These are phyloP conservation scores for Eupleurogrammus muticus DNA, from an alignment of 2,797 vertebrate species.

Conservation along the genomic window DNA sequence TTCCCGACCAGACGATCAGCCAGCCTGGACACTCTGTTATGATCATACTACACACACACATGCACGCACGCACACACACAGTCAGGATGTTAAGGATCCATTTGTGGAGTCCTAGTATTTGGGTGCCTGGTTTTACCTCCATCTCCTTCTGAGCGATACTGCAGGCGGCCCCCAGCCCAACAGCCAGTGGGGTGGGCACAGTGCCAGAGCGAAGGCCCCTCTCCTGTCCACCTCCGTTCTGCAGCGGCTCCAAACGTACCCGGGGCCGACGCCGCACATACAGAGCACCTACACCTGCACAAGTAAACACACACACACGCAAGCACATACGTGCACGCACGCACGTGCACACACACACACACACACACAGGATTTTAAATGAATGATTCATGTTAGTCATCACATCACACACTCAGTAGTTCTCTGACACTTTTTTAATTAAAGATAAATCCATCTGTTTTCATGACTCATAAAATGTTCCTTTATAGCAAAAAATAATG, in stretches of 20 bases:
- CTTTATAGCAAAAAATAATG: no score
- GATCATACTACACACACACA: slow-evolving; percentile 87
- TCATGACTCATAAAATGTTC: no score
- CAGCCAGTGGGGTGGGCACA: slow-evolving; percentile 93
- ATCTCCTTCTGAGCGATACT: slow-evolving; percentile 91
- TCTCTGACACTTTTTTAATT: no score
- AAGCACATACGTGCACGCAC: no score
- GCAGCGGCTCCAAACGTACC: slow-evolving; percentile 92
- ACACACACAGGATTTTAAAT: no score
- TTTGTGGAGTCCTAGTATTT: background rate
- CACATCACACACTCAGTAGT: no score
- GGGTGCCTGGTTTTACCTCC: slow-evolving; percentile 84
- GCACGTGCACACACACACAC: no score
- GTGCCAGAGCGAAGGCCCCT: slow-evolving; percentile 97
- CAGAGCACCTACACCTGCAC: slow-evolving; percentile 92
- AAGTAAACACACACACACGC: slow-evolving; percentile 12
- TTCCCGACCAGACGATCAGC: slow-evolving; percentile 87
- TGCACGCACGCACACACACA: slow-evolving; percentile 19
- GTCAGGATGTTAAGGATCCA: background rate
- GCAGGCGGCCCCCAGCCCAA: slow-evolving; percentile 96
- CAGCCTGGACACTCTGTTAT: slow-evolving; percentile 87
- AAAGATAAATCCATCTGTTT: no score
- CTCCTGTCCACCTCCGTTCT: slow-evolving; percentile 96
- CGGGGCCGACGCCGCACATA: slow-evolving; percentile 93
- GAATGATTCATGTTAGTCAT: no score